Percentiles rank a stretch among this genome's conserved stretches.
Conservation (phyloP, 2,888 invertebrate species). For the Thereva nobilitata region DNA sequence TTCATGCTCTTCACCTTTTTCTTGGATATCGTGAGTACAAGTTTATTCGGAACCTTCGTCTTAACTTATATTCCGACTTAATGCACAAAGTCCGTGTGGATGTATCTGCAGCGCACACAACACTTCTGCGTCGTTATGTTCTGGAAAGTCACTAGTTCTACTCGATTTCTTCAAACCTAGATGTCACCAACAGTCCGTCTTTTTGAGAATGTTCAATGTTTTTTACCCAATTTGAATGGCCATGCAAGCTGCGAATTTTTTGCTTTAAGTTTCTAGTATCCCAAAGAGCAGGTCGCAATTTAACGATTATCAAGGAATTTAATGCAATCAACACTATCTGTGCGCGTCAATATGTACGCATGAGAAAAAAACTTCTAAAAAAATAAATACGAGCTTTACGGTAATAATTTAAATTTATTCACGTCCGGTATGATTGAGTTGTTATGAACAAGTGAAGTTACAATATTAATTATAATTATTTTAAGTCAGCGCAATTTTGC, state of each 20-base stretch:
- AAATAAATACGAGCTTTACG: no score
- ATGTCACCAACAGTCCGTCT: conserved; percentile 83
- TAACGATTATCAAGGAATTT: conserved; percentile 84
- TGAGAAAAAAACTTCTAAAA: no score
- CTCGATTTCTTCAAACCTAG: conserved; percentile 89
- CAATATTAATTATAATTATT: no score
- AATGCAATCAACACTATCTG: conserved; percentile 93
- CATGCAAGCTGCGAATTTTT: conserved; percentile 75
- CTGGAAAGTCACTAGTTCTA: conserved; percentile 93
- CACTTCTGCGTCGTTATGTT: conserved; percentile 83
- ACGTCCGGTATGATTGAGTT: no score
- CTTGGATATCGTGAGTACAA: conserved; percentile 91
- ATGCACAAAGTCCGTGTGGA: conserved; percentile 86
- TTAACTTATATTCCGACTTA: conserved; percentile 84
- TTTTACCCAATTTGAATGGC: conserved; percentile 95
- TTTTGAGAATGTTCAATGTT: conserved; percentile 90
- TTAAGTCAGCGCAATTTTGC: no score
- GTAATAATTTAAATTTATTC: no score
- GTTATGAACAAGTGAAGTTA: no score
- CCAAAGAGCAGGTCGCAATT: conserved; percentile 92
- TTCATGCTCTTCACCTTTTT: conserved; percentile 52
- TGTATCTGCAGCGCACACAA: conserved; percentile 89
- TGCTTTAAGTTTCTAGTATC: conserved; percentile 83
- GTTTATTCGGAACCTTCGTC: conserved; percentile 93
- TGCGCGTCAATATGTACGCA: no score